Evolutionary conservation across 2,113 vertebrate species (phyloP).

Genomic region (Rhinolophus ferrumequinum): DNA sequence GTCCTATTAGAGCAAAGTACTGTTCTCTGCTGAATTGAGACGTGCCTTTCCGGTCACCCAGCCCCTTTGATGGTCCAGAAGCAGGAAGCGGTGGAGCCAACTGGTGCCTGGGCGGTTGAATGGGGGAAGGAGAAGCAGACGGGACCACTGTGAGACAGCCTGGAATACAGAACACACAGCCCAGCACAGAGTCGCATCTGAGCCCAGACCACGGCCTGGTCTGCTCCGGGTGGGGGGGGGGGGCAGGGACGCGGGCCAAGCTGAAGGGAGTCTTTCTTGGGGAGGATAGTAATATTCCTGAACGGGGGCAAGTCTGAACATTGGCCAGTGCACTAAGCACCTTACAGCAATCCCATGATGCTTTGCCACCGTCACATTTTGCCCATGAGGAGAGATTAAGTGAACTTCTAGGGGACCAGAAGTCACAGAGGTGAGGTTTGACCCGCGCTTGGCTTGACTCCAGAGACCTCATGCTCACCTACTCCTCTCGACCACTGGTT

Average conservation of each 20-base stretch:
- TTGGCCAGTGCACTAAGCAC: background rate
- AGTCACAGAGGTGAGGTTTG: background rate
- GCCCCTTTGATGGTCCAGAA: slow-evolving; percentile 72
- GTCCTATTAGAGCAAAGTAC: slow-evolving; percentile 74
- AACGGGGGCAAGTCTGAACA: background rate
- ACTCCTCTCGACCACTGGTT: background rate
- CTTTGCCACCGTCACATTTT: background rate
- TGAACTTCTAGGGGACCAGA: too few species aligned
- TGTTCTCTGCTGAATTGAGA: slow-evolving; percentile 65
- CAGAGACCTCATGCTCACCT: background rate
- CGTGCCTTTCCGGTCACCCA: slow-evolving; percentile 69
- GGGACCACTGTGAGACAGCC: slow-evolving; percentile 33
- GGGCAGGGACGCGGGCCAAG: background rate
- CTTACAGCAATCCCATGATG: background rate
- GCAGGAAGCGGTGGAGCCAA: slow-evolving; percentile 60
- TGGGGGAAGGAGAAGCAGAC: slow-evolving; percentile 35
- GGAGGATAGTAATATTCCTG: background rate
- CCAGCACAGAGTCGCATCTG: background rate
- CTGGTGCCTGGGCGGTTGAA: background rate
- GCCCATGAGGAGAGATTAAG: background rate
- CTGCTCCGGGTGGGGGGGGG: background rate
- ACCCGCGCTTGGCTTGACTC: background rate
- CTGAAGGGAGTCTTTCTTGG: background rate
- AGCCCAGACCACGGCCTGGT: background rate
- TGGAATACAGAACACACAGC: background rate